Conservation (phyloP, 92 coral and sea anemone species). For the Actinernus sp. region DNA sequence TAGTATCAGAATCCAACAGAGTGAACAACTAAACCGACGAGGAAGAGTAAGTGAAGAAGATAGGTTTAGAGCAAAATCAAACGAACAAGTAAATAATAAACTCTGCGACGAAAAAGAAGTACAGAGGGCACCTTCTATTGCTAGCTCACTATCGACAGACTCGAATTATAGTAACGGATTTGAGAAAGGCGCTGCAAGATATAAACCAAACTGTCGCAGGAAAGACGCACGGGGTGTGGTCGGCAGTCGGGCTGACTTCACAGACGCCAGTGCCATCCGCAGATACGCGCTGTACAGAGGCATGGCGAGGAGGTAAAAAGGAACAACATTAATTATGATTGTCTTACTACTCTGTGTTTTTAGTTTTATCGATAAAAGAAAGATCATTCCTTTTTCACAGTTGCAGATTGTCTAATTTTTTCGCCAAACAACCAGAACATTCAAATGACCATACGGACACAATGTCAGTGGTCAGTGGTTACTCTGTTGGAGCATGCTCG, state of each 20-base stretch:
- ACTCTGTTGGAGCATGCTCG: neutral
- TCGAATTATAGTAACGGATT: too few species aligned
- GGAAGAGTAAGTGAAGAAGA: too few species aligned
- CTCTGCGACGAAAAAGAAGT: too few species aligned
- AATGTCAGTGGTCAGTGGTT: neutral
- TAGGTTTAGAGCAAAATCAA: too few species aligned
- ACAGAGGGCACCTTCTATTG: too few species aligned
- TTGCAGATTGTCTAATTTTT: constrained; percentile 10
- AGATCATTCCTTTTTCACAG: neutral
- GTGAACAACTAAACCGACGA: too few species aligned
- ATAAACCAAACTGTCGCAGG: neutral
- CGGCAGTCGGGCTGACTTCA: neutral
- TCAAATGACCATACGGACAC: neutral
- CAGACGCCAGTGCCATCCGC: neutral
- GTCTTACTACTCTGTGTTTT: too few species aligned
- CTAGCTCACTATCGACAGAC: too few species aligned
- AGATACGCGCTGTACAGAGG: neutral
- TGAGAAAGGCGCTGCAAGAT: neutral
- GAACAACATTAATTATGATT: too few species aligned
- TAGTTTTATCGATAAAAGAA: too few species aligned
- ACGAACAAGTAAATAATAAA: too few species aligned
- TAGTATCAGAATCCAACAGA: too few species aligned
- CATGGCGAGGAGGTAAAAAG: neutral
- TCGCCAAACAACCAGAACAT: neutral
- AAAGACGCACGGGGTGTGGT: neutral